These are phyloP conservation scores for Mystacides longicornis DNA, from an alignment of 2,888 invertebrate species.

Conservation along the genomic window DNA sequence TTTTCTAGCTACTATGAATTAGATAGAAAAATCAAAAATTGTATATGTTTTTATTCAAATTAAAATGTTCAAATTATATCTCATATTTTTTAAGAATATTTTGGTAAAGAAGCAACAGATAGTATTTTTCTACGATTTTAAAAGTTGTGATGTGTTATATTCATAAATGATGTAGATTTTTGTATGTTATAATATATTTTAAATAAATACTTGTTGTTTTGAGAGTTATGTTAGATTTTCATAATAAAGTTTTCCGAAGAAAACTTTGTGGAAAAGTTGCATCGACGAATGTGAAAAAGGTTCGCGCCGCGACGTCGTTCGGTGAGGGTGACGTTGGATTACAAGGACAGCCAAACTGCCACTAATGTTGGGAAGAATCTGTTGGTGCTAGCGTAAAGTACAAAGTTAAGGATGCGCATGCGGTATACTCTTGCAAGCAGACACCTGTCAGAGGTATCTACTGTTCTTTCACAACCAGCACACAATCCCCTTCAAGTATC, in stretches of 20 bases:
- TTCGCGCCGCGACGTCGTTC: background rate
- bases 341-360: constrained; percentile 21
- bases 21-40: too few species aligned
- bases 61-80: too few species aligned
- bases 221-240: background rate
- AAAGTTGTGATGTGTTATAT: too few species aligned
- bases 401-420: constrained; percentile 9
- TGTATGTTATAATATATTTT: too few species aligned
- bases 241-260: background rate
- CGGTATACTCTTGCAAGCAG: constrained; percentile 5
- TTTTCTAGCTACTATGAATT: too few species aligned
- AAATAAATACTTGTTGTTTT: background rate
- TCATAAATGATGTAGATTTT: too few species aligned
- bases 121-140: too few species aligned
- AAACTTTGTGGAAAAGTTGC: background rate
- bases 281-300: background rate
- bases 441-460: constrained; percentile 18
- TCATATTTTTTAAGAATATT: too few species aligned
- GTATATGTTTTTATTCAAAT: too few species aligned
- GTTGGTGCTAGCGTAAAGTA: background rate
- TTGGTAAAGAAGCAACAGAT: too few species aligned
- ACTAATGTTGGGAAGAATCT: constrained; percentile 14
- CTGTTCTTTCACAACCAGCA: background rate
- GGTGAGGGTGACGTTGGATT: constrained; percentile 14
- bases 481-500: too few species aligned